Conservation (phyloP, 2,113 vertebrate genomes). For the Bostrychus sinensis region DNA sequence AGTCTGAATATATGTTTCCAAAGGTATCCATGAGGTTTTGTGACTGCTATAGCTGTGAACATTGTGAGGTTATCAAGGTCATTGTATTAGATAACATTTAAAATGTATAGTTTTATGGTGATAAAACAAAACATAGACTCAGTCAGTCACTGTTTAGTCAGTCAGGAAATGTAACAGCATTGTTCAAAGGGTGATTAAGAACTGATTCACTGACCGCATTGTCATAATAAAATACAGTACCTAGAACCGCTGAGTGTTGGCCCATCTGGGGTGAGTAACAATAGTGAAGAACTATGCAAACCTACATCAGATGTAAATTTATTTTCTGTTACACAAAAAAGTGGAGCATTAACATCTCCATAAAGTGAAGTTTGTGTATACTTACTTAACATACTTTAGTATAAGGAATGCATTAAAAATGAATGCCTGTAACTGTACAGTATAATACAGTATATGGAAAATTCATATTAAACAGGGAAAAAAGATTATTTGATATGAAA, state of each 20-base stretch:
- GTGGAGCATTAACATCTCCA: not conserved
- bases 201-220: slow-evolving; percentile 16
- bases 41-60: too few species aligned
- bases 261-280: not conserved
- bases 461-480: too few species aligned
- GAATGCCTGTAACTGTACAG: too few species aligned
- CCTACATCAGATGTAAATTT: not conserved
- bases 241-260: not conserved
- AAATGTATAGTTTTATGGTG: not conserved
- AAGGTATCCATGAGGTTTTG: too few species aligned
- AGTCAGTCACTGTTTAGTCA: not conserved
- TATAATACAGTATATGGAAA: too few species aligned
- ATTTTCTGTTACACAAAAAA: not conserved
- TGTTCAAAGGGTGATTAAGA: not conserved
- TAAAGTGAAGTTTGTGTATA: not conserved
- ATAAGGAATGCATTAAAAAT: too few species aligned
- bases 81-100: too few species aligned
- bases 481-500: too few species aligned
- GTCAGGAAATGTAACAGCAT: not conserved
- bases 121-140: slow-evolving; percentile 8
- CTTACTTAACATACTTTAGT: too few species aligned
- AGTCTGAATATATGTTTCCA: too few species aligned
- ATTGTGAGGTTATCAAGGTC: too few species aligned
- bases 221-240: not conserved
- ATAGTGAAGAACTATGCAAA: not conserved